A percentile compares a stretch with the other conserved stretches of the same genome.
phyloP scores from a whole-genome alignment of 2,797 vertebrate genomes.

The Scyliorhinus canicula region DNA sequence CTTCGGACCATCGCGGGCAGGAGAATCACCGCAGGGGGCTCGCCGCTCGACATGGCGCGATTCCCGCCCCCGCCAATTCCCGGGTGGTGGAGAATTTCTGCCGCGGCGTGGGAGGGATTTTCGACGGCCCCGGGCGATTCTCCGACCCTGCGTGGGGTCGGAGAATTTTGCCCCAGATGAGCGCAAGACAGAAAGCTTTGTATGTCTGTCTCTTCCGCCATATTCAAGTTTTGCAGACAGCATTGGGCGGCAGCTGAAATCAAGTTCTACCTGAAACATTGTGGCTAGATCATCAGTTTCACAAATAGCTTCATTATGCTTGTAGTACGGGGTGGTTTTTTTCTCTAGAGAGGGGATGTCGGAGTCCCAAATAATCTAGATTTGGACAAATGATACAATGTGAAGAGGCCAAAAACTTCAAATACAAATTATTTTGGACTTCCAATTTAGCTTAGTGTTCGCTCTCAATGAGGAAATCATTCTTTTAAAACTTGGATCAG shows the following conservation, averaged over 20 bases:
- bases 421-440: neutral
- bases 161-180: too few relatives aligned
- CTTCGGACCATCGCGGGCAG: too few relatives aligned
- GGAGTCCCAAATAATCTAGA: neutral
- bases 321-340: neutral
- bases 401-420: neutral
- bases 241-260: too few relatives aligned
- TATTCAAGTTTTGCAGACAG: neutral
- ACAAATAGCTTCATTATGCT: neutral
- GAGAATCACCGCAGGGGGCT: too few relatives aligned
- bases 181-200: neutral
- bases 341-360: neutral
- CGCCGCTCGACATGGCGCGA: too few relatives aligned
- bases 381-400: neutral
- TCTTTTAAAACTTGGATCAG: neutral
- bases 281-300: neutral
- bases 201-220: neutral
- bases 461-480: neutral
- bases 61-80: too few relatives aligned
- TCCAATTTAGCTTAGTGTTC: neutral
- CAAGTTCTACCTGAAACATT: neutral
- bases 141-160: too few relatives aligned
- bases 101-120: too few relatives aligned
- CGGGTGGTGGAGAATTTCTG: too few relatives aligned
- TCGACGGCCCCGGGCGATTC: too few relatives aligned